phyloP scores from a whole-genome alignment of 2,888 invertebrate genomes.

The Hoplodrina blanda region DNA sequence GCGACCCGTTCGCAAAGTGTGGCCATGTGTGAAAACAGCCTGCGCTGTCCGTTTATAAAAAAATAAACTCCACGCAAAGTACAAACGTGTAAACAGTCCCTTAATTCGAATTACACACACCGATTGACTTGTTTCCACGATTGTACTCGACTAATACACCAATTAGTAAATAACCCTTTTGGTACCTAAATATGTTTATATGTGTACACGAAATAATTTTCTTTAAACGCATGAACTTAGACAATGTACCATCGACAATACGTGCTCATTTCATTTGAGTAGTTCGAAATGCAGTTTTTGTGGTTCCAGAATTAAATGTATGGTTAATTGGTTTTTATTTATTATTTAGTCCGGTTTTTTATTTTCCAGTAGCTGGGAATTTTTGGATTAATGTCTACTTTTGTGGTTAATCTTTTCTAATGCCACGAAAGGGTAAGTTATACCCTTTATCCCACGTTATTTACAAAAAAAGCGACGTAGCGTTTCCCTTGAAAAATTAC shows the following conservation, averaged over 20 bases:
- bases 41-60: conserved; percentile 80
- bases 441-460: conserved; percentile 13
- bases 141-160: conserved; percentile 81
- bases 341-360: conserved; percentile 63
- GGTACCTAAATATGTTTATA: conserved; percentile 77
- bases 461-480: neutral
- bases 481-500: neutral
- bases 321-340: conserved; percentile 75
- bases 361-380: conserved; percentile 53
- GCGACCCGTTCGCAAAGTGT: conserved; percentile 74
- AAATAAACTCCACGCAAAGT: conserved; percentile 76
- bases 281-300: conserved; percentile 71
- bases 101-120: conserved; percentile 88
- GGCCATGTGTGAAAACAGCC: conserved; percentile 86
- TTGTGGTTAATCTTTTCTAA: conserved; percentile 28
- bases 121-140: conserved; percentile 85
- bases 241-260: conserved; percentile 82
- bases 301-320: conserved; percentile 69
- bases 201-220: conserved; percentile 78
- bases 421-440: conserved; percentile 23
- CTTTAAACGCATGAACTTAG: conserved; percentile 79
- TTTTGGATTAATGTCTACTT: conserved; percentile 51
- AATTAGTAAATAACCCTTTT: conserved; percentile 87
- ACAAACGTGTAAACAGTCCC: conserved; percentile 85
- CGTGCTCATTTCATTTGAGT: conserved; percentile 75